Evolutionary conservation across 1,140 invertebrate genomes (phyloP), one percentile per base, ranked within the genome.

Genomic region (Hesperophylax magnus): DNA sequence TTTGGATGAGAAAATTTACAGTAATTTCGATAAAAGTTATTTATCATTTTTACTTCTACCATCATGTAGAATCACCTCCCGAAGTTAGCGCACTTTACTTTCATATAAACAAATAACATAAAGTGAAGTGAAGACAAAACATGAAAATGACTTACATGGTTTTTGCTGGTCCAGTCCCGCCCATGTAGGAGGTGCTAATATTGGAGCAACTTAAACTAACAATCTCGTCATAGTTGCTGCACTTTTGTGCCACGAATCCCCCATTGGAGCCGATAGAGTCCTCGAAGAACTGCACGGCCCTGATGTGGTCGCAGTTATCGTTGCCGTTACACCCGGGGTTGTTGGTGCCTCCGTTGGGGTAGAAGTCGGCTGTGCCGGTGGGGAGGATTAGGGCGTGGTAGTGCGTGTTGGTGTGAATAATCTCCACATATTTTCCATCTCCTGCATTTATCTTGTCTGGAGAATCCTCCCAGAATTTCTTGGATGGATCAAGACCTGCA

Each of bases 291-390:
- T 79, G 47, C 18, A 56, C 47, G 14, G 80, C 22, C 78, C 74
- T 78, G 9, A 52, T 17, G 58, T 83, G 82, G 84, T 60, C 4
- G 24, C 53, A 86, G 54, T 63, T 61, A 27, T 47, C 22, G 20
- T 82, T 81, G 15, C 71, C 22, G 53, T 52, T 72, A 71, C 94
- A 95, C 17, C 93, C 93, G 14, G 92, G 91, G 84, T 94, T 93
- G 5, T 81, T 72, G 6, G 82, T 78, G 5, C 93, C 93, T 47
- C 93, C 93, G 83, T 95, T 94, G 11, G 93, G 89, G 85, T 92
- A 94, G 85, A 94, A 95, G 85, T 96, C 93, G n/a, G 91, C 88
- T 84, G 93, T 88, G n/a, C 93, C 93, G 54, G 93, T 83, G 0
- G 91, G 90, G 1, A 86, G 86, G 71, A 88, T 87, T 82, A 92